A percentile compares a stretch with the other conserved stretches of the same genome.
These are phyloP conservation scores for Clarias pachynema DNA, from an alignment of 2,797 vertebrate species.

Conservation along the genomic window DNA sequence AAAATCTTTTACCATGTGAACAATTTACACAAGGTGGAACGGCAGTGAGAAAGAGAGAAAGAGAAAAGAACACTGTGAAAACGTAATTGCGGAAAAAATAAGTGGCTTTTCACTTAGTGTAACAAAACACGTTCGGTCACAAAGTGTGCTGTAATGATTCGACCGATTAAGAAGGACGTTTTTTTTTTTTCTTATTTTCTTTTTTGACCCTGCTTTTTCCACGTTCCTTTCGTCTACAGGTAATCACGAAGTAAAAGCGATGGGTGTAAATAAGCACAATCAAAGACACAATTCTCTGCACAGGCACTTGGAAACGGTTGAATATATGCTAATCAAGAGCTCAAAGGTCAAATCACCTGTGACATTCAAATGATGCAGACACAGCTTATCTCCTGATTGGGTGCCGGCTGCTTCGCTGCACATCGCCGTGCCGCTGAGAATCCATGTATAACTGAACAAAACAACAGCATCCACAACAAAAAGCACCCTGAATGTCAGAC, in stretches of 20 bases:
- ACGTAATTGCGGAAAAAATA: slow-evolving; percentile 46
- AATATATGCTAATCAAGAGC: slow-evolving; percentile 34
- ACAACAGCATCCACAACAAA: background rate
- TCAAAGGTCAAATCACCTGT: slow-evolving; percentile 51
- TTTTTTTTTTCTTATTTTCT: background rate
- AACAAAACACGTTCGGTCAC: slow-evolving; percentile 21
- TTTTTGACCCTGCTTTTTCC: background rate
- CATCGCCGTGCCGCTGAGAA: background rate
- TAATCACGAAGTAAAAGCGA: background rate
- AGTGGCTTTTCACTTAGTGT: slow-evolving; percentile 47
- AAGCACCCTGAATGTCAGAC: slow-evolving; percentile 13
- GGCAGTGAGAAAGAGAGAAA: slow-evolving; percentile 10
- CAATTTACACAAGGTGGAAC: slow-evolving; percentile 65
- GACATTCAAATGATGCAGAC: slow-evolving; percentile 44
- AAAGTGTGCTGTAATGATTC: slow-evolving; percentile 48
- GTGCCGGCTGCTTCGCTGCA: background rate
- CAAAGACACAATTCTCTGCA: slow-evolving; percentile 8
- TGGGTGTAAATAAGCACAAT: slow-evolving; percentile 26
- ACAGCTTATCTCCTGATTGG: slow-evolving; percentile 35
- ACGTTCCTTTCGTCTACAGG: background rate
- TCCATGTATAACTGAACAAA: background rate
- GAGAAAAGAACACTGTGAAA: slow-evolving; percentile 36
- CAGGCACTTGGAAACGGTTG: background rate
- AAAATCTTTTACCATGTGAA: slow-evolving; percentile 62
- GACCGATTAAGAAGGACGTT: slow-evolving; percentile 59